Evolutionary conservation across 1,140 invertebrate species (phyloP).

Genomic region (Drosophila bipectinata): DNA sequence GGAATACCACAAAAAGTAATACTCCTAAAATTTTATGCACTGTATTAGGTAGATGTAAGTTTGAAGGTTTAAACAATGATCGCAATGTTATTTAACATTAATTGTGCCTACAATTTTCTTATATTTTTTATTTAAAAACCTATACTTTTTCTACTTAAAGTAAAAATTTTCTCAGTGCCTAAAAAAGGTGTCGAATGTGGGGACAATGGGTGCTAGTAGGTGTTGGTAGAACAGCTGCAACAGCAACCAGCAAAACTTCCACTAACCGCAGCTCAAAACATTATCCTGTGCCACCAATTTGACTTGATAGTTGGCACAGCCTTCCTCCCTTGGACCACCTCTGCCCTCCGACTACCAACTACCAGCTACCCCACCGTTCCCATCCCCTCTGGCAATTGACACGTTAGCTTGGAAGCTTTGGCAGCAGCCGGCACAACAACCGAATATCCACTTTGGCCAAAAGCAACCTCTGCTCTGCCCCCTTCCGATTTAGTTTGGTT

Average conservation of each 20-base stretch:
- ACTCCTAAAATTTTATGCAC: too few relatives aligned
- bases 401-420: slow-evolving; percentile 70
- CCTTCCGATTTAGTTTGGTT: slow-evolving; percentile 34
- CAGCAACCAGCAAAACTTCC: slow-evolving; percentile 57
- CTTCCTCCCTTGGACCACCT: slow-evolving; percentile 8
- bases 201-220: slow-evolving; percentile 20
- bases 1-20: not conserved
- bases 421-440: slow-evolving; percentile 68
- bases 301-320: slow-evolving; percentile 75
- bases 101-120: too few relatives aligned
- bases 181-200: slow-evolving; percentile 4
- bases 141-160: too few relatives aligned
- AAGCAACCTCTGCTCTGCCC: slow-evolving; percentile 18
- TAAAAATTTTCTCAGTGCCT: not conserved
- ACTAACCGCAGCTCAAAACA: slow-evolving; percentile 77
- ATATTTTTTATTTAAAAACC: too few relatives aligned
- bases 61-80: too few relatives aligned
- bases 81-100: too few relatives aligned
- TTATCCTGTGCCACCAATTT: slow-evolving; percentile 81
- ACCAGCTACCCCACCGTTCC: not conserved
- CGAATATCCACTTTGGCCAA: slow-evolving; percentile 49
- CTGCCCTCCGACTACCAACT: too few relatives aligned
- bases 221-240: slow-evolving; percentile 39
- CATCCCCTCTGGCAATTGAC: slow-evolving; percentile 63
- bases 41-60: too few relatives aligned